Percentiles rank a stretch among this genome's conserved stretches.
Conservation (phyloP, 2,797 vertebrate species). For the Lagorchestes hirsutus region DNA sequence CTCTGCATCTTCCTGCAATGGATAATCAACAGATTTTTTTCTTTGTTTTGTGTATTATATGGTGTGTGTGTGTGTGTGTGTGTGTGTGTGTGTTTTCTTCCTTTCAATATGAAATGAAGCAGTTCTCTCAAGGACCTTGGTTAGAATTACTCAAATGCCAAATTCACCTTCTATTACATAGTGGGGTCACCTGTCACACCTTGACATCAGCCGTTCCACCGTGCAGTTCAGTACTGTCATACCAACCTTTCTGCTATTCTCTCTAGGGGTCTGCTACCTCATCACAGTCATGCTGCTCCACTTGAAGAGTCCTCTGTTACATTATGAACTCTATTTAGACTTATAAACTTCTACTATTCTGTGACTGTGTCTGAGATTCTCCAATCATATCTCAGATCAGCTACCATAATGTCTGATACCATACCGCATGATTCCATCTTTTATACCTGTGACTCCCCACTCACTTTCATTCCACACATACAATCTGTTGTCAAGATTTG, state of each 20-base stretch:
- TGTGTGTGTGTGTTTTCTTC: neutral
- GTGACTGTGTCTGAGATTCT: neutral
- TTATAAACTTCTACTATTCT: neutral
- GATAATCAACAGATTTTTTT: slow-evolving; percentile 60
- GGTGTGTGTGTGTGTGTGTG: accelerated
- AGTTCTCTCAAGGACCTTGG: neutral
- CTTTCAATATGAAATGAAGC: slow-evolving; percentile 11
- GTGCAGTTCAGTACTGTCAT: neutral
- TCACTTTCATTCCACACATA: neutral
- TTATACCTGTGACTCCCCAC: neutral
- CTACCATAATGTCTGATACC: neutral
- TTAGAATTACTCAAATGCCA: neutral
- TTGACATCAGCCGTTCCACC: neutral
- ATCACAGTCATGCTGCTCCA: neutral
- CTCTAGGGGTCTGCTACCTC: neutral
- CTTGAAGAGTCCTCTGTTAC: neutral
- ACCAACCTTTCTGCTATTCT: neutral
- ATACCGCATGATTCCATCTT: neutral
- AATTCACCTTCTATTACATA: neutral
- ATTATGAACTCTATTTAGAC: neutral
- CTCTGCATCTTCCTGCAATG: slow-evolving; percentile 63
- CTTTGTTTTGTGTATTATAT: neutral
- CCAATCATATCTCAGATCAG: neutral
- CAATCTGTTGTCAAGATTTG: neutral
- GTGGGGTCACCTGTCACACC: neutral